Conservation (phyloP, 1,140 invertebrate species). For the Drosophila guanche region DNA sequence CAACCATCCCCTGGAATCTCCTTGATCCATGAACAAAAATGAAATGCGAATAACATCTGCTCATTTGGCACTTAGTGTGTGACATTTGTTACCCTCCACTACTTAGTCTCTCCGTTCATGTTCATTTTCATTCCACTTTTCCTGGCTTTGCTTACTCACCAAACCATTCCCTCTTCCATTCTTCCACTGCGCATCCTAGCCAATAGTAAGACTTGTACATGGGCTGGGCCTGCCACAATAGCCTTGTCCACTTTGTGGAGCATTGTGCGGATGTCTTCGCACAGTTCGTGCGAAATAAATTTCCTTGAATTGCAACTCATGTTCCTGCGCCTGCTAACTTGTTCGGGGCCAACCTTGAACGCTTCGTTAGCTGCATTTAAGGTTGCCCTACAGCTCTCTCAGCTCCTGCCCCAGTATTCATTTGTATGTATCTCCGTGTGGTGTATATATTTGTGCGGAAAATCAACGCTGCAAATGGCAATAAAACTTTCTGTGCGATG, state of each 20-base stretch:
- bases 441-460: slow-evolving; percentile 40
- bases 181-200: too few species aligned
- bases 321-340: slow-evolving; percentile 20
- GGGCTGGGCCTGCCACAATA: not conserved
- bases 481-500: slow-evolving; percentile 53
- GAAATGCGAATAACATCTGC: too few species aligned
- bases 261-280: slow-evolving; percentile 56
- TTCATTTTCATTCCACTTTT: too few species aligned
- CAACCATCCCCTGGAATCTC: too few species aligned
- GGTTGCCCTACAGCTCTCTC: slow-evolving; percentile 17
- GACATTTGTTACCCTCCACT: too few species aligned
- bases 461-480: slow-evolving; percentile 64
- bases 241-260: slow-evolving; percentile 31
- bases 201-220: not conserved
- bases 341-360: slow-evolving; percentile 58
- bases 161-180: not conserved
- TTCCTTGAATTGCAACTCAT: slow-evolving; percentile 70
- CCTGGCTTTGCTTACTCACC: too few species aligned
- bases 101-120: too few species aligned
- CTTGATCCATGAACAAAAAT: too few species aligned
- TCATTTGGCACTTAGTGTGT: too few species aligned
- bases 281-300: slow-evolving; percentile 73
- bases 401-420: slow-evolving; percentile 10
- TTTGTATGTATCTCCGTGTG: slow-evolving; percentile 16
- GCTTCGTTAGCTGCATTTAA: slow-evolving; percentile 69